A percentile compares a stretch with the other conserved stretches of the same genome.
Evolutionary conservation across 2,113 vertebrate genomes (phyloP).

Genomic region (Gymnogyps californianus): DNA sequence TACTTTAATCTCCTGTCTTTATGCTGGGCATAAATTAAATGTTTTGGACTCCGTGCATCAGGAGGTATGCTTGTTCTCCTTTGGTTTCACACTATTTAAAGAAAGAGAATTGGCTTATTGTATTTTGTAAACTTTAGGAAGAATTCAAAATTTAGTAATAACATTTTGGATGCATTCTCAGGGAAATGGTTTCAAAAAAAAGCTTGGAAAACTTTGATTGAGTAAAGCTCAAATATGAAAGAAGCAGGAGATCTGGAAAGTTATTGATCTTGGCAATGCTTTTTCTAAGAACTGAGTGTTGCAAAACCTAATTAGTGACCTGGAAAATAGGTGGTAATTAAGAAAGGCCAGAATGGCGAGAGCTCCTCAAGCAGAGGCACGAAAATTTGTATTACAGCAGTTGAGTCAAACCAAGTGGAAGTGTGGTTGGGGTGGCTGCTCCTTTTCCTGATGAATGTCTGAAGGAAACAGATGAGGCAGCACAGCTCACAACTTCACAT

Average conservation of each 20-base stretch:
- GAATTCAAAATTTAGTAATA: background rate
- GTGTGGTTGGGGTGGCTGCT: background rate
- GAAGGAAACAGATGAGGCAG: background rate
- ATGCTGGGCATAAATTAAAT: background rate
- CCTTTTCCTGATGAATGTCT: background rate
- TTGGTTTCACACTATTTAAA: background rate
- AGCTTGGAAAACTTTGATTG: background rate
- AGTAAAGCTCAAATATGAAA: background rate
- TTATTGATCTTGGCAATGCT: background rate
- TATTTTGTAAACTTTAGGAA: background rate
- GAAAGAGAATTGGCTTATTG: background rate
- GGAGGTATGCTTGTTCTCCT: background rate
- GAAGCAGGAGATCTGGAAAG: background rate
- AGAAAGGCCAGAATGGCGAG: background rate
- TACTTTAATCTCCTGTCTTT: background rate
- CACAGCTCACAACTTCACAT: accelerated
- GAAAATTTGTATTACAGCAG: background rate
- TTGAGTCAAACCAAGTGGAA: background rate
- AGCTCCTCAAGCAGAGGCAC: background rate
- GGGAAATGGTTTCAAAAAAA: background rate
- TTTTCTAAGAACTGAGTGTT: background rate
- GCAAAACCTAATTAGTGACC: background rate
- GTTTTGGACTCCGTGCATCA: background rate
- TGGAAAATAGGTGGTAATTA: slow-evolving; percentile 17
- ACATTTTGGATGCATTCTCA: background rate